Percentiles rank a stretch among this genome's conserved stretches.
phyloP scores from a whole-genome alignment of 2,888 invertebrate genomes.

The Mellilla xanthometata region DNA sequence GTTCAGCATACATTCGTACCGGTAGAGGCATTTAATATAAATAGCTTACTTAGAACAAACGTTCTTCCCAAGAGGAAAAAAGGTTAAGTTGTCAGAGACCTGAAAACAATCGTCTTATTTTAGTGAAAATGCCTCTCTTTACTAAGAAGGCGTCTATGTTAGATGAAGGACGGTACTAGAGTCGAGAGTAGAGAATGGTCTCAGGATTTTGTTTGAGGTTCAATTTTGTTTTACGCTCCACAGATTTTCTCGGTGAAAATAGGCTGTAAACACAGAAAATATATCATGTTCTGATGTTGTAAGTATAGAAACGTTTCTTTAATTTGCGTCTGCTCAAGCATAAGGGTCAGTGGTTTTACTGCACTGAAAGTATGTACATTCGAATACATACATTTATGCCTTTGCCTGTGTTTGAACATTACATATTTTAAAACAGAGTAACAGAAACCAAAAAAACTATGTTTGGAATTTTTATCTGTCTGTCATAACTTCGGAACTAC shows the following conservation, averaged over 20 bases:
- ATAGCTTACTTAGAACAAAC: no score
- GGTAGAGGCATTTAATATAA: no score
- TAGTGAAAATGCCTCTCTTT: not conserved
- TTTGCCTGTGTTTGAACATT: no score
- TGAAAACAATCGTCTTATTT: slow-evolving; percentile 10
- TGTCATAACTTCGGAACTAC: no score
- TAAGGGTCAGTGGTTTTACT: slow-evolving; percentile 17
- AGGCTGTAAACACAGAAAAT: not conserved
- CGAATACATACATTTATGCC: no score
- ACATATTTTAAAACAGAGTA: no score
- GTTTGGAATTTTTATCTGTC: no score
- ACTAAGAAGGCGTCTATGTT: not conserved
- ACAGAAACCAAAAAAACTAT: no score
- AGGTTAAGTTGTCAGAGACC: slow-evolving; percentile 13
- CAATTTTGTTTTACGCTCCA: slow-evolving; percentile 12
- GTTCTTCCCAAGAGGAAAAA: slow-evolving; percentile 5
- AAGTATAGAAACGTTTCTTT: slow-evolving; percentile 5
- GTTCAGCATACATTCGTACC: no score
- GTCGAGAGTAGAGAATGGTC: slow-evolving; percentile 7
- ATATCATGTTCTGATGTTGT: not conserved
- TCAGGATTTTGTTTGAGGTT: slow-evolving; percentile 8
- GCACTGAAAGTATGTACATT: no score
- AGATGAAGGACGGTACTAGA: slow-evolving; percentile 5
- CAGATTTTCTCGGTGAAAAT: slow-evolving; percentile 6
- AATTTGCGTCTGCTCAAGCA: slow-evolving; percentile 17